Conservation (phyloP, 2,888 invertebrate species). For the Tridacna gigas region DNA sequence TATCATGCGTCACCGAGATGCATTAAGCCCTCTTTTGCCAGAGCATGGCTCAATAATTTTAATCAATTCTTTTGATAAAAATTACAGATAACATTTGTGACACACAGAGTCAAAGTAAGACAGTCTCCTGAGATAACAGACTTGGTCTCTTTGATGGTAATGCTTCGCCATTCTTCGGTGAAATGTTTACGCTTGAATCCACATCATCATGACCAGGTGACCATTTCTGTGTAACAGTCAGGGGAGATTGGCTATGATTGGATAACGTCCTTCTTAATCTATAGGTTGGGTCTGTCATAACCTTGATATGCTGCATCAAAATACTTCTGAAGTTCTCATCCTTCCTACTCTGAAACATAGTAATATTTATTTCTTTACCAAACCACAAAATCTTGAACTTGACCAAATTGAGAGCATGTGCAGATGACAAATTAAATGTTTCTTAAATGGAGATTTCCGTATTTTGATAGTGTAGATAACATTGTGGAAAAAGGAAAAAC, state of each 20-base stretch:
- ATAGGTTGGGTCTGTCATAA: constrained; percentile 66
- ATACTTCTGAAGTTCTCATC: constrained; percentile 70
- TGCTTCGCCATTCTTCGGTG: constrained; percentile 8
- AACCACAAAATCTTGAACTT: too few species aligned
- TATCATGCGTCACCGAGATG: too few species aligned
- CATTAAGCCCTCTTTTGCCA: too few species aligned
- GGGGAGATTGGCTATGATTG: not conserved
- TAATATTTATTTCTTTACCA: too few species aligned
- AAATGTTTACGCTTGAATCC: not conserved
- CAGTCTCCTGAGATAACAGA: constrained; percentile 48
- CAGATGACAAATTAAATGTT: too few species aligned
- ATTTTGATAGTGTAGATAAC: too few species aligned
- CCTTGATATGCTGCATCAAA: constrained; percentile 68
- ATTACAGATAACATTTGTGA: too few species aligned
- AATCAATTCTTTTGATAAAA: too few species aligned
- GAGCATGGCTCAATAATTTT: too few species aligned
- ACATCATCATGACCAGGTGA: not conserved
- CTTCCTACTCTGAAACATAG: constrained; percentile 64
- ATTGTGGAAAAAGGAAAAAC: too few species aligned
- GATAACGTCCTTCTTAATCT: constrained; percentile 44
- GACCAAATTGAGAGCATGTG: too few species aligned
- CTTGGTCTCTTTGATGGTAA: constrained; percentile 21
- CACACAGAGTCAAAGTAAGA: constrained; percentile 30
- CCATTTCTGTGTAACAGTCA: not conserved
- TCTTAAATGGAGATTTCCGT: too few species aligned